Percentiles rank a stretch among this genome's conserved stretches.
Conservation (phyloP, 92 coral and sea anemone species). For the Muricea muricata region DNA sequence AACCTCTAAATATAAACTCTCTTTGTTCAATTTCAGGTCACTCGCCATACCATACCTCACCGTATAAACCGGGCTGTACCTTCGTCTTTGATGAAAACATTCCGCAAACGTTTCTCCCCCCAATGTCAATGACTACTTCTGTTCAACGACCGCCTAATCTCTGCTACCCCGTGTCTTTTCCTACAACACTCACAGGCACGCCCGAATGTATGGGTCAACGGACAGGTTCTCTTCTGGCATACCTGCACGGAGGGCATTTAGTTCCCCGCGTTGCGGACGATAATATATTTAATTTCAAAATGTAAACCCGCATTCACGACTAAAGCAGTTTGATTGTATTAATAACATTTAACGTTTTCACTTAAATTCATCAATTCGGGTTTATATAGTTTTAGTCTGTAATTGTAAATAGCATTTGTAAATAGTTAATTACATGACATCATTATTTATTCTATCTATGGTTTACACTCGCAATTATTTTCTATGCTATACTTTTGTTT, state of each 20-base stretch:
- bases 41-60: slow-evolving; percentile 28
- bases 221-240: slow-evolving; percentile 20
- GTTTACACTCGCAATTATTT: neutral
- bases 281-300: slow-evolving; percentile 29
- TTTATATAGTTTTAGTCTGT: no score
- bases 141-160: slow-evolving; percentile 43
- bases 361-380: neutral
- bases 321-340: neutral
- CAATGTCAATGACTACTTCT: slow-evolving; percentile 28
- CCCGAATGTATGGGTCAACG: slow-evolving; percentile 41
- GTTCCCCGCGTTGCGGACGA: slow-evolving; percentile 40
- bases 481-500: neutral
- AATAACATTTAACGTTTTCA: neutral
- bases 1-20: no score
- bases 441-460: neutral
- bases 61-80: slow-evolving; percentile 37
- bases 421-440: neutral
- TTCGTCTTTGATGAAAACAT: slow-evolving; percentile 44
- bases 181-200: slow-evolving; percentile 10
- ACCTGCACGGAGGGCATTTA: slow-evolving; percentile 32
- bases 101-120: slow-evolving; percentile 20
- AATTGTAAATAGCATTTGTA: neutral
- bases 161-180: slow-evolving; percentile 26
- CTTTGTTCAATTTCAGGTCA: slow-evolving; percentile 24
- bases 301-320: neutral